Evolutionary conservation across 2,888 invertebrate species (phyloP).

Genomic region (Anarsia innoxiella): DNA sequence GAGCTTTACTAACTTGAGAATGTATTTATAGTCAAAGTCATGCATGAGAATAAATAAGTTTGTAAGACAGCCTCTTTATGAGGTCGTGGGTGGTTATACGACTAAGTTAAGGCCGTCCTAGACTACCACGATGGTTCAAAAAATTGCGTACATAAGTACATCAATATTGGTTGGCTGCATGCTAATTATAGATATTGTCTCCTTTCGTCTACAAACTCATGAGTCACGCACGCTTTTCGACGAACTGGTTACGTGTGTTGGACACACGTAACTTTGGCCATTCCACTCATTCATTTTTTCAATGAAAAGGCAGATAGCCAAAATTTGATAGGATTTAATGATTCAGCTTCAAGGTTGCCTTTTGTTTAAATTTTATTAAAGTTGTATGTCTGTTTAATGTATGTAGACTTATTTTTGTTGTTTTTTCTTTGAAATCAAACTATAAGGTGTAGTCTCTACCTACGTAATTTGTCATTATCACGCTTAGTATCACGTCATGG

Average conservation of each 20-base stretch:
- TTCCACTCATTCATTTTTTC: no score
- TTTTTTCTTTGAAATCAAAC: not conserved
- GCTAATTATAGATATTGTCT: conserved; percentile 7
- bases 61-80: not conserved
- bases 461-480: no score
- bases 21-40: not conserved
- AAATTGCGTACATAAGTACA: not conserved
- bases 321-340: conserved; percentile 5
- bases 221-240: conserved; percentile 8
- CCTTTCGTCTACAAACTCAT: conserved; percentile 4
- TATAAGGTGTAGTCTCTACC: no score
- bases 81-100: not conserved
- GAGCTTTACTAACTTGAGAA: not conserved
- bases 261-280: no score
- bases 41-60: not conserved
- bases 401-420: not conserved
- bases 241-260: not conserved
- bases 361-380: no score
- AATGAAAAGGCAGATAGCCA: conserved; percentile 8
- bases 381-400: no score
- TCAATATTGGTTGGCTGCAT: conserved; percentile 1
- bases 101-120: no score
- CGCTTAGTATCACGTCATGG: no score
- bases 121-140: not conserved
- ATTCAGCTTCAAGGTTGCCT: no score